Conservation (phyloP, 2,888 invertebrate species). For the Oscheius myriophilus region DNA sequence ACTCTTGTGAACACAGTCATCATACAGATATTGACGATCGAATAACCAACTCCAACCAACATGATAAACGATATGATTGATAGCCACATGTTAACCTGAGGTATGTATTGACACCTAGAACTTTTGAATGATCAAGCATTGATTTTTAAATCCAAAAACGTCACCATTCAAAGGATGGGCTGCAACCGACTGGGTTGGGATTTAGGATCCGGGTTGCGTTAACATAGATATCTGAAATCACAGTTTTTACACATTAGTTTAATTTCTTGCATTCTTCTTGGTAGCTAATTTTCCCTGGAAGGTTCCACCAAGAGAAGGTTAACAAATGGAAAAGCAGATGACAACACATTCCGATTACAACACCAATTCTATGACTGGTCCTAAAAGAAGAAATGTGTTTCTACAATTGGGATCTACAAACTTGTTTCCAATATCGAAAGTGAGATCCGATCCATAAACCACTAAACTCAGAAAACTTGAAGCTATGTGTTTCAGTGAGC, state of each 20-base stretch:
- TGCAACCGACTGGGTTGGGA: slow-evolving; percentile 33
- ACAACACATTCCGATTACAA: too few species aligned
- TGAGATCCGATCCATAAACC: too few species aligned
- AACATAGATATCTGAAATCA: slow-evolving; percentile 10
- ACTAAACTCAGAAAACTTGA: too few species aligned
- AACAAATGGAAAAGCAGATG: slow-evolving; percentile 43
- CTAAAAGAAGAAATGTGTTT: too few species aligned
- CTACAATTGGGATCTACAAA: too few species aligned
- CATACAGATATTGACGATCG: slow-evolving; percentile 71
- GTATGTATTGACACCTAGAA: slow-evolving; percentile 22
- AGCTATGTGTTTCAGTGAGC: too few species aligned
- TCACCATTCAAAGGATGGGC: slow-evolving; percentile 31
- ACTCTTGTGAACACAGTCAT: slow-evolving; percentile 71
- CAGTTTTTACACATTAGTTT: background rate
- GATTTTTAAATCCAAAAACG: too few species aligned
- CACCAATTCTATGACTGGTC: too few species aligned
- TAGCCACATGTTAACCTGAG: slow-evolving; percentile 32
- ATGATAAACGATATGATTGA: slow-evolving; percentile 61
- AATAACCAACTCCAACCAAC: slow-evolving; percentile 69
- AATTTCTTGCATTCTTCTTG: slow-evolving; percentile 24
- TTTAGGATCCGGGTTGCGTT: slow-evolving; percentile 16
- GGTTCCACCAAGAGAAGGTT: slow-evolving; percentile 54
- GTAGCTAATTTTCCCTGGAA: slow-evolving; percentile 36
- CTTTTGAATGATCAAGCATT: too few species aligned
- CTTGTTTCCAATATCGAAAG: too few species aligned